Evolutionary conservation across 30 jellyfish, hydroid and myxozoan species (phyloP), one percentile per base, ranked within the genome.

Genomic region (Aurelia aurita complex sp. Pacific): DNA sequence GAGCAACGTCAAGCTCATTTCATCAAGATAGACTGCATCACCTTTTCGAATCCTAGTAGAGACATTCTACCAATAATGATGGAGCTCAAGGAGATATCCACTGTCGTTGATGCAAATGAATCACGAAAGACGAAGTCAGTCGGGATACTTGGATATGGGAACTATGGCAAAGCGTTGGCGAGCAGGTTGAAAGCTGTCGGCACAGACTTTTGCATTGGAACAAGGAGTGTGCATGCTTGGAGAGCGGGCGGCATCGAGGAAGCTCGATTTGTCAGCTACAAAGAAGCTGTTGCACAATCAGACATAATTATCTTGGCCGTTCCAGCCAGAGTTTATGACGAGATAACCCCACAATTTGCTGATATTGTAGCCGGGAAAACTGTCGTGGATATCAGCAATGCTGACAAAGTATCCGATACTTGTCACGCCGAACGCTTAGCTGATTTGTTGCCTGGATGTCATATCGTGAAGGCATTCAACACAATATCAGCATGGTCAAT

Each of bases 381-480:
- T 69, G 94, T 90, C 14, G 96, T 90, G 63, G 97, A 90, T 69
- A 69, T 90, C 43, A 85, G 93, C 81, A 90, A 90, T 52, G 70
- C 80, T 16, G 83, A 85, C 51, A n/a, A 55, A n/a, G 3, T 40
- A 2, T 15, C 72, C 10, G 92, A 84, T 19, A 5, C 73, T 2
- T 90, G 92, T 13, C 72, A 85, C 67, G 97, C 96, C 5, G 61
- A 36, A 55, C 60, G 60, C 16, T 84, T 90, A 17, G 93, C 84
- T 9, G 60, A 52, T 33, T 29, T 84, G 61, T 14, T 90, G 62
- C 96, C 96, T 11, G 17, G 46, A 17, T 76, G 90, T 0, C 71
- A 42, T 70, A 79, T 90, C 32, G 86, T 85, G 38, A 90, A 90
- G 77, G 97, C 96, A 72, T 77, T 90, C 52, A 90, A 90, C 34